A percentile compares a stretch with the other conserved stretches of the same genome.
Evolutionary conservation across 1,140 invertebrate species (phyloP).

Genomic region (Rhynchophorus ferrugineus): DNA sequence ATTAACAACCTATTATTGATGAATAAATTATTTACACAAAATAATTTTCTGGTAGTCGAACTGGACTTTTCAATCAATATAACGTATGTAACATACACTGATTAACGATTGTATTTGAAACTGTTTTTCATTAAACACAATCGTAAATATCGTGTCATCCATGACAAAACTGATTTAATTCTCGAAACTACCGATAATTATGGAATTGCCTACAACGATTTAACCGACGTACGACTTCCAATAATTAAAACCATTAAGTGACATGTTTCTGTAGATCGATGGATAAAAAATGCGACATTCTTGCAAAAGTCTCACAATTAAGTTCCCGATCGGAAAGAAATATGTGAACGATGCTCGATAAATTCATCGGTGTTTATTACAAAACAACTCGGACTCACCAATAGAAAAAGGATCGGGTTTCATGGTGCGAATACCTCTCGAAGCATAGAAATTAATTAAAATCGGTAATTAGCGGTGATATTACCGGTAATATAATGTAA

Average conservation of each 20-base stretch:
- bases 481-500: conserved; percentile 5
- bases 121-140: no score
- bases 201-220: no score
- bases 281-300: not conserved
- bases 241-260: not conserved
- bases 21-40: no score
- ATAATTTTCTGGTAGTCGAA: no score
- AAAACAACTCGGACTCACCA: not conserved
- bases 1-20: no score
- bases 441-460: not conserved
- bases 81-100: no score
- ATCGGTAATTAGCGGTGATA: conserved; percentile 3
- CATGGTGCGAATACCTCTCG: conserved; percentile 1
- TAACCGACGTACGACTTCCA: not conserved
- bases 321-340: not conserved
- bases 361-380: not conserved
- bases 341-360: conserved; percentile 1
- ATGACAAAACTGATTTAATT: no score
- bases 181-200: no score
- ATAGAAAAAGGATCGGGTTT: not conserved
- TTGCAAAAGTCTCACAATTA: conserved; percentile 4
- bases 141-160: no score
- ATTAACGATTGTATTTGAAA: no score
- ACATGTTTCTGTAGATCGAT: not conserved
- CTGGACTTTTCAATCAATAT: no score